Evolutionary conservation across 2,113 vertebrate species (phyloP), one percentile per base, ranked within the genome.

Genomic region (Puffinus mauretanicus): DNA sequence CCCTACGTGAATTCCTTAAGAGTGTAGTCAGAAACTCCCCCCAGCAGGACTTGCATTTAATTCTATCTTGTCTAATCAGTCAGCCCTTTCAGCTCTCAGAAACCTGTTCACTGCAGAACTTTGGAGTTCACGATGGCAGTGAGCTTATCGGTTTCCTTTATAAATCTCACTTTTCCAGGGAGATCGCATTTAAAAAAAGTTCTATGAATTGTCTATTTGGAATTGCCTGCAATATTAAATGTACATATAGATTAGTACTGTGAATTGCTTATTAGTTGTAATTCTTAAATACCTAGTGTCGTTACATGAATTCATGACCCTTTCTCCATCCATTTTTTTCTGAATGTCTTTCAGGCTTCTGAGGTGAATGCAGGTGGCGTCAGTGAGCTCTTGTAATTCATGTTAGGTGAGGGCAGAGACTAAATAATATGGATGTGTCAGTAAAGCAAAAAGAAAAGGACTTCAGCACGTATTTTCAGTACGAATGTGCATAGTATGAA

Each of bases 251-350:
- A 11, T 54, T 16, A 77, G 13, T 52, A 15, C n/a, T 49, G 40
- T 4, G 7, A 52, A 32, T 46, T 61, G 22, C 12, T 76, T 47
- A 12, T 42, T 62, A 57, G 9, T 7, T 84, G 51, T 46, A 20
- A 47, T 84, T 62, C 36, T 42, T 60, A 38, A 46, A 25, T 67
- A 40, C 5, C 15, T 46, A 18, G 3, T 54, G 18, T 3, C 2
- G 0, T 46, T 51, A 3, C 1, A 7, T 16, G 29, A 78, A 18
- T 46, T 46, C 9, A 3, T 21, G 27, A 34, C 5, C n/a, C 44
- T 82, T 92, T 82, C 7, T 52, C 49, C 15, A 27, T 77, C 40
- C 5, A 2, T 55, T 75, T 69, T 67, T 67, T 73, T 21, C 44
- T 49, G 14, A 60, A 20, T 78, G 19, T 4, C 24, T 52, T 46